phyloP scores from a whole-genome alignment of 2,888 invertebrate species.

The Dolichomitus sp. region DNA sequence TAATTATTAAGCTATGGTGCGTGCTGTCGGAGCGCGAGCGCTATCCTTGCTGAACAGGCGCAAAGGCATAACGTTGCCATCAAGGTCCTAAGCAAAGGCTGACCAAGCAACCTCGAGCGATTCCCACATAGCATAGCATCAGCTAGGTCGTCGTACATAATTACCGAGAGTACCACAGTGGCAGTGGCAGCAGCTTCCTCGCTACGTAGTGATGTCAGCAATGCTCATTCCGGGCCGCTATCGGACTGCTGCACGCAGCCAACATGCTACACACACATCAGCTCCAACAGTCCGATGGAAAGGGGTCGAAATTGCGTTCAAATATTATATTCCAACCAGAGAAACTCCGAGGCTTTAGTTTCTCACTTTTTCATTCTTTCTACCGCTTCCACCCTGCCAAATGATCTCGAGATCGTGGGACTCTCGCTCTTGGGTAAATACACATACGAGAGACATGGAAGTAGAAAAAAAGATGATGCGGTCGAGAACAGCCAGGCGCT shows the following conservation, averaged over 20 bases:
- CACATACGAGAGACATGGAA: conserved; percentile 3
- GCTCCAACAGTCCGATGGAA: conserved; percentile 19
- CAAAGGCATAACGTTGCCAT: conserved; percentile 68
- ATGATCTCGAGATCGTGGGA: conserved; percentile 41
- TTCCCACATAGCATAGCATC: conserved; percentile 54
- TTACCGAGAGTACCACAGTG: conserved; percentile 73
- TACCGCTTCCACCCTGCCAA: background rate
- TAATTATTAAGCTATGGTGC: conserved; percentile 9
- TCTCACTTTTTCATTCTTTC: conserved; percentile 25
- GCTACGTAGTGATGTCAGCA: conserved; percentile 80
- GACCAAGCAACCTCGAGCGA: conserved; percentile 79
- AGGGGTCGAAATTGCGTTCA: conserved; percentile 42
- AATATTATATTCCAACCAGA: conserved; percentile 50
- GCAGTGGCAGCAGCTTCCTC: conserved; percentile 49
- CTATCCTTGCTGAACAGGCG: conserved; percentile 66
- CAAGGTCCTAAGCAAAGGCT: conserved; percentile 85
- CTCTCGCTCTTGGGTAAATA: conserved; percentile 12
- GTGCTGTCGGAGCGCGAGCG: conserved; percentile 25
- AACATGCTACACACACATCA: conserved; percentile 27
- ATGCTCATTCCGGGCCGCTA: conserved; percentile 83
- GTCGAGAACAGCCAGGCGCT: conserved; percentile 64
- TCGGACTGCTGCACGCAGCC: conserved; percentile 76
- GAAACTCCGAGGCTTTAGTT: conserved; percentile 18
- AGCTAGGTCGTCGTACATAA: conserved; percentile 76
- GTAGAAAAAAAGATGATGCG: conserved; percentile 53